Base-by-base conservation (phyloP, 2,797 vertebrate genomes). In the Carapus acus region DNA sequence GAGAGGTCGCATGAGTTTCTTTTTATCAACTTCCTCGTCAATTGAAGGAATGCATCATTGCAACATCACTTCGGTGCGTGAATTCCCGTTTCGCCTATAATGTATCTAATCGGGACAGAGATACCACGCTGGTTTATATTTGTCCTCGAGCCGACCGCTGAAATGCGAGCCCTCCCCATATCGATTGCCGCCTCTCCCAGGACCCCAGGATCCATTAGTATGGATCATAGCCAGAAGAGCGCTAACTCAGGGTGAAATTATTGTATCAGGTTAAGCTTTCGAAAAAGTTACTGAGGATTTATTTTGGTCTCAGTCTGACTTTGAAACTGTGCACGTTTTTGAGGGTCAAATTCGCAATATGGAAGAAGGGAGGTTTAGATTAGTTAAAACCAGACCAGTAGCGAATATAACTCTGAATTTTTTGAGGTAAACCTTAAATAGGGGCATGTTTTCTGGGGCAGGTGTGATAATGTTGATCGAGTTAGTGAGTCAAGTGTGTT, bases 201-300 rank as follows among this genome's bases (percentile, higher is more conserved):
- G 69, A 43, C 31, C 9, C 42, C 65, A 67, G 70, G 69, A 71
- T 55, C 70, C 55, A 59, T 73, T 68, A 73, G 49, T 5, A 15
- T 20, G 19, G 56, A 46, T 61, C 57, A 43, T 38, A 29, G 47
- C 40, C 3, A 5, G 43, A 16, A 47, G 37, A 31, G 13, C 33
- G 8, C 37, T 12, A 47, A 23, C 39, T 27, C 47, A 23, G 33
- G 17, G 42, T 49, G 53, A 43, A 42, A 9, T 45, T 9, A 39
- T 20, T 37, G 52, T 36, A 62, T 54, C n/a, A 22, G 41, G 19
- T 7, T 51, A 49, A 48, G 36, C 49, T 72, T 59, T 67, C 36
- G n/a, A 44, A 46, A 53, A 66, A 43, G 2, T 1, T 20, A 54
- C 58, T 15, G 39, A 64, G 40, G 38, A 19, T 55, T 27, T 63